Conservation (phyloP, 2,797 vertebrate species). For the Crenichthys baileyi region DNA sequence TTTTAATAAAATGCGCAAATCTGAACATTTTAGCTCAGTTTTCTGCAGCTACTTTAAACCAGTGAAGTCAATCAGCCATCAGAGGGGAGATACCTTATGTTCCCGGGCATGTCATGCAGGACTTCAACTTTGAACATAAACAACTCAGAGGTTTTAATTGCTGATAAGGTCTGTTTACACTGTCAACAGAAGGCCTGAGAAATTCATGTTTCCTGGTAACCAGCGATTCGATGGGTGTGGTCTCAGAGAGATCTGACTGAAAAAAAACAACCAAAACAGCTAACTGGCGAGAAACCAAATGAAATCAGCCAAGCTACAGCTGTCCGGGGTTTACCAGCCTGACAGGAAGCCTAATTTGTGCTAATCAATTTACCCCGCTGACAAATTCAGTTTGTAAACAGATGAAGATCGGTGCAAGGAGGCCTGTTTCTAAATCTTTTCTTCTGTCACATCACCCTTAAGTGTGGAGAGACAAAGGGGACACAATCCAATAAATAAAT, state of each 20-base stretch:
- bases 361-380: conserved; percentile 47
- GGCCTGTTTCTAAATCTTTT: neutral
- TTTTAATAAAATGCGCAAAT: neutral
- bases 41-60: neutral
- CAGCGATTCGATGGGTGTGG: conserved; percentile 6
- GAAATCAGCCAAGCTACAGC: conserved; percentile 45
- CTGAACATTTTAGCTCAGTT: neutral
- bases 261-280: conserved; percentile 12
- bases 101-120: conserved; percentile 9
- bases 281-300: conserved; percentile 46
- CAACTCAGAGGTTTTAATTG: conserved; percentile 20
- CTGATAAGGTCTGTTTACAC: conserved; percentile 34
- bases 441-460: neutral
- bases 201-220: conserved; percentile 41
- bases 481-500: neutral
- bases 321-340: conserved; percentile 19
- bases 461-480: neutral
- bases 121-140: conserved; percentile 27
- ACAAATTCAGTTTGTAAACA: conserved; percentile 34
- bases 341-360: conserved; percentile 49
- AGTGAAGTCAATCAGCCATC: neutral
- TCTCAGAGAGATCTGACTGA: conserved; percentile 32
- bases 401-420: conserved; percentile 8
- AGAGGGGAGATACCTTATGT: neutral
- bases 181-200: conserved; percentile 22